Percentiles rank a stretch among this genome's conserved stretches.
Conservation (phyloP, 2,797 vertebrate species). For the Heterohyrax brucei region DNA sequence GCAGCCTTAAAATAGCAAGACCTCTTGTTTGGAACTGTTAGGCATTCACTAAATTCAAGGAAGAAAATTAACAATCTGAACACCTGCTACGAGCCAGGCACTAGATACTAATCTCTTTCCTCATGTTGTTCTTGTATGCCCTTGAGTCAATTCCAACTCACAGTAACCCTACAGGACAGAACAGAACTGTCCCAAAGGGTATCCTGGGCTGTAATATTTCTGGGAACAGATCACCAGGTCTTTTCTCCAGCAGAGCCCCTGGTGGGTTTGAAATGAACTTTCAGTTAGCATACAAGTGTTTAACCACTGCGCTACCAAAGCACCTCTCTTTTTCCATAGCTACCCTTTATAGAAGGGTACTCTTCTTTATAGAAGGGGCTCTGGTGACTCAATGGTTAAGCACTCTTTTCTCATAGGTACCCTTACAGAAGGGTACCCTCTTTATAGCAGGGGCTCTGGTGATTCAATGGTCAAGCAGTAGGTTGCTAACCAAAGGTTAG, state of each 20-base stretch:
- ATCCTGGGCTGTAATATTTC: neutral
- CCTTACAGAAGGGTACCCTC: neutral
- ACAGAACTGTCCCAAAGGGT: no score
- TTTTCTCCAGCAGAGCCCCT: neutral
- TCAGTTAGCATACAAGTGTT: neutral
- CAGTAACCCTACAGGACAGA: no score
- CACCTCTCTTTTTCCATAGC: neutral
- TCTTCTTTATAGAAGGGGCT: no score
- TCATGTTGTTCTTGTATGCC: neutral
- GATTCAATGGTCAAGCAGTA: no score
- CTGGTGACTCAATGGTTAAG: no score
- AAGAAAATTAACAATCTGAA: neutral
- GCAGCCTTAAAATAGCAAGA: neutral
- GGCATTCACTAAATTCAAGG: neutral
- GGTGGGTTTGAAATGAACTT: neutral
- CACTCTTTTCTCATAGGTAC: neutral
- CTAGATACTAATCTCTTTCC: neutral
- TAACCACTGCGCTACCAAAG: neutral
- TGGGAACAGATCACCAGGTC: neutral
- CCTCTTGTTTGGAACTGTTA: neutral
- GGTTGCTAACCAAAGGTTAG: no score
- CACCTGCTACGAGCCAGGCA: neutral
- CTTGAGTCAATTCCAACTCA: neutral
- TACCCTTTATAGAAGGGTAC: no score
- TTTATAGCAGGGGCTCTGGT: no score